phyloP scores from a whole-genome alignment of 2,797 vertebrate species.

The Sebastes vulpes region DNA sequence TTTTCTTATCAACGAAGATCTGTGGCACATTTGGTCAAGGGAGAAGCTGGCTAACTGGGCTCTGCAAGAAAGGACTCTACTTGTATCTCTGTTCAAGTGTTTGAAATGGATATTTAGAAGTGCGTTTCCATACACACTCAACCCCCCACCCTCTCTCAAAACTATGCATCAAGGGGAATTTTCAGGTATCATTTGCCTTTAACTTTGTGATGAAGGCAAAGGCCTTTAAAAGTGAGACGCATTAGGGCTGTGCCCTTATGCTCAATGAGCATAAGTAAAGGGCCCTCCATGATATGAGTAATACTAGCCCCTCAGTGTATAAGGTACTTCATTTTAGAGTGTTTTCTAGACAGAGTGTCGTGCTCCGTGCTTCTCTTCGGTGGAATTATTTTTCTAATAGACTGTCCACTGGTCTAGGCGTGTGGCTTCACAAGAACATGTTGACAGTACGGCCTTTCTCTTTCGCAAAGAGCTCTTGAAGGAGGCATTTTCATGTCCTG shows the following conservation, averaged over 20 bases:
- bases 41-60: slow-evolving; percentile 49
- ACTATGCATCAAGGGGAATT: slow-evolving; percentile 71
- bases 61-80: slow-evolving; percentile 51
- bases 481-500: slow-evolving; percentile 48
- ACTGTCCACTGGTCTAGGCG: slow-evolving; percentile 47
- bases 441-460: slow-evolving; percentile 59
- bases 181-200: slow-evolving; percentile 72
- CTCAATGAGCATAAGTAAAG: slow-evolving; percentile 72
- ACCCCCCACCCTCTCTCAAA: slow-evolving; percentile 45
- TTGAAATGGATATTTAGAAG: slow-evolving; percentile 75
- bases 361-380: slow-evolving; percentile 48
- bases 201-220: slow-evolving; percentile 72
- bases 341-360: slow-evolving; percentile 58
- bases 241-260: slow-evolving; percentile 62
- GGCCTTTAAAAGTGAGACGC: slow-evolving; percentile 60
- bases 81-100: slow-evolving; percentile 75
- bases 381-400: slow-evolving; percentile 48
- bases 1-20: slow-evolving; percentile 48
- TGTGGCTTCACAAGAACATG: slow-evolving; percentile 44
- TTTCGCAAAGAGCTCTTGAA: slow-evolving; percentile 57
- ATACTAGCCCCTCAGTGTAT: slow-evolving; percentile 54
- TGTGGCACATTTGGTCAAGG: slow-evolving; percentile 38
- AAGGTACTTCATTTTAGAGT: slow-evolving; percentile 68
- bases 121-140: slow-evolving; percentile 43
- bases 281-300: slow-evolving; percentile 65